Evolutionary conservation across 2,888 invertebrate genomes (phyloP).

Genomic region (Achlya flavicornis): DNA sequence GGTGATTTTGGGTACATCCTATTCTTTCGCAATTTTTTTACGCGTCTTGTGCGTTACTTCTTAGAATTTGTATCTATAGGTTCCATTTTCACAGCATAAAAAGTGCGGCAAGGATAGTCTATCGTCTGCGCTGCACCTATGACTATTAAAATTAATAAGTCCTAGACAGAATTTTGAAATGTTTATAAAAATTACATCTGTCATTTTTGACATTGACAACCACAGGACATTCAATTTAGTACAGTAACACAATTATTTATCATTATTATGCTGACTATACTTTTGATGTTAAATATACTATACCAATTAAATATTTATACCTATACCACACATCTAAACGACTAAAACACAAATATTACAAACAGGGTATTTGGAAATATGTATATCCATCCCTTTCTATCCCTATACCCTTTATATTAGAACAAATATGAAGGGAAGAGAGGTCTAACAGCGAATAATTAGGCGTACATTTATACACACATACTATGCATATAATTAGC

Average conservation of each 20-base stretch:
- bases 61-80: too few species aligned
- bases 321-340: constrained; percentile 8
- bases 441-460: constrained; percentile 34
- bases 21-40: too few species aligned
- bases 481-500: constrained; percentile 71
- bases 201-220: not conserved
- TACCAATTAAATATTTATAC: constrained; percentile 10
- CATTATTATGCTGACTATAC: constrained; percentile 6
- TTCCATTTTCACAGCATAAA: too few species aligned
- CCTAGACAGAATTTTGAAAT: too few species aligned
- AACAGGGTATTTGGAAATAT: constrained; percentile 17
- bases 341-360: not conserved
- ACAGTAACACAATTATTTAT: not conserved
- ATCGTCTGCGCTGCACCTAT: too few species aligned
- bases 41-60: too few species aligned
- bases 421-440: constrained; percentile 73
- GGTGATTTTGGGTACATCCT: too few species aligned
- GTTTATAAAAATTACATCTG: not conserved
- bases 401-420: constrained; percentile 70
- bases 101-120: too few species aligned
- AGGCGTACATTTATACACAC: constrained; percentile 73
- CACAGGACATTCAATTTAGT: not conserved
- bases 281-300: not conserved
- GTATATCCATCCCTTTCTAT: constrained; percentile 33
- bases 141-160: not conserved